A percentile compares a stretch with the other conserved stretches of the same genome.
Conservation (phyloP, 2,797 vertebrate genomes). For the Rhinophrynus dorsalis region DNA sequence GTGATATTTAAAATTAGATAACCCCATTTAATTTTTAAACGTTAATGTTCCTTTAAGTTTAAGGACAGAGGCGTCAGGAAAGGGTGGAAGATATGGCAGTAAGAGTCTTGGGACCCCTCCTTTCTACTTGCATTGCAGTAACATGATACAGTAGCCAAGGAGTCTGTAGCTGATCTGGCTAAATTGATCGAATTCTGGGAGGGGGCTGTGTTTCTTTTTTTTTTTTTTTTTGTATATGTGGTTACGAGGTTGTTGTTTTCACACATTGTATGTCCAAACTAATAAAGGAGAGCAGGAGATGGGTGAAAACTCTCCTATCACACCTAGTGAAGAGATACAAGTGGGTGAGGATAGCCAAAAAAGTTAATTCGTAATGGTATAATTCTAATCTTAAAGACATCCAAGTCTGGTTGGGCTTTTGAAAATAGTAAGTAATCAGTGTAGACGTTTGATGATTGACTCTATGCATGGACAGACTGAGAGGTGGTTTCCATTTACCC, state of each 20-base stretch:
- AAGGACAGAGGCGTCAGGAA: too few species aligned
- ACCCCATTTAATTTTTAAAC: too few species aligned
- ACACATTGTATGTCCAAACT: constrained; percentile 61
- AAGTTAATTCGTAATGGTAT: not conserved
- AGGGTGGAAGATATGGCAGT: too few species aligned
- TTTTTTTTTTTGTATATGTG: too few species aligned
- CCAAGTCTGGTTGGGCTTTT: too few species aligned
- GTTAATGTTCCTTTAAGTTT: too few species aligned
- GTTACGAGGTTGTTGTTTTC: constrained; percentile 68
- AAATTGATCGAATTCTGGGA: constrained; percentile 33
- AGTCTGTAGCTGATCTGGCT: constrained; percentile 36
- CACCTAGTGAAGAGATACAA: constrained; percentile 1
- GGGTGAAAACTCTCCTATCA: constrained; percentile 4
- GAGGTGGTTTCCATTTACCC: too few species aligned
- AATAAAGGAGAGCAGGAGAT: constrained; percentile 46
- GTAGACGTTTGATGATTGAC: too few species aligned
- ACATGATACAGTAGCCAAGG: constrained; percentile 42
- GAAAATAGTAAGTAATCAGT: too few species aligned
- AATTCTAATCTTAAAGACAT: not conserved
- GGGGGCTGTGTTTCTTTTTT: constrained; percentile 33
- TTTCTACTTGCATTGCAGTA: constrained; percentile 6
- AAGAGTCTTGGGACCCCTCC: too few species aligned
- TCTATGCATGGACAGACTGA: too few species aligned
- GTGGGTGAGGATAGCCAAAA: not conserved
- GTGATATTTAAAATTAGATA: too few species aligned